Base-by-base conservation (phyloP, 2,797 vertebrate species). In the Phalloptychus januarius region DNA sequence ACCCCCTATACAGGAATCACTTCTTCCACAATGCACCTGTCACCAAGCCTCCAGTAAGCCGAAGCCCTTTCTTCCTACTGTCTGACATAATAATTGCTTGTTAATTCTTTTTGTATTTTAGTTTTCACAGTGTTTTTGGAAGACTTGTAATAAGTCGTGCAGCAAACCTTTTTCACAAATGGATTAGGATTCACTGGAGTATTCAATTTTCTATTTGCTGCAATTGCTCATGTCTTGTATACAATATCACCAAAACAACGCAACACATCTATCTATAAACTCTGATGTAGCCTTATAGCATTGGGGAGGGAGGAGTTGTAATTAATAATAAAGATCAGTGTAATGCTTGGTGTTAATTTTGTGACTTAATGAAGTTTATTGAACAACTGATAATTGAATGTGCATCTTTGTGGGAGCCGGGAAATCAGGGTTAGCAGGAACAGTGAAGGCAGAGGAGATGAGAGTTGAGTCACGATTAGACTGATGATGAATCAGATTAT, bases 1-100 rank as follows among this genome's bases (percentile, higher is more conserved):
- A 97, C 96, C 96, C 96, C 95, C 95, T 95, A 93, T 94, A 96
- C 95, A 96, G 96, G 97, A 97, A 97, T 97, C 97, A 97, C 95
- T 98, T 97, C 96, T 97, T 95, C 96, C 96, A 97, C 97, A 97
- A 98, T 98, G 96, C 97, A 97, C 97, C 97, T 97, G 97, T 98
- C 97, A 99, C 95, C 96, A 96, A 96, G 96, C 95, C 96, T 95
- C 96, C 96, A 93, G 95, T 95, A 95, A 94, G 94, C 96, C 95
- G 96, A 96, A 97, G 96, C 96, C 95, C 97, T 97, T 97, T 98
- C 96, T 97, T 96, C 96, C 87, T 94, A 94, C 96, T 95, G 96
- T 95, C 97, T 98, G 98, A 98, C 97, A 98, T 91, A 88, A 93
- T 98, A 98, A 99, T 98, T 98, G 96, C 88, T 88, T 96, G 96